phyloP scores from a whole-genome alignment of 2,113 vertebrate species.

The Pavo muticus region DNA sequence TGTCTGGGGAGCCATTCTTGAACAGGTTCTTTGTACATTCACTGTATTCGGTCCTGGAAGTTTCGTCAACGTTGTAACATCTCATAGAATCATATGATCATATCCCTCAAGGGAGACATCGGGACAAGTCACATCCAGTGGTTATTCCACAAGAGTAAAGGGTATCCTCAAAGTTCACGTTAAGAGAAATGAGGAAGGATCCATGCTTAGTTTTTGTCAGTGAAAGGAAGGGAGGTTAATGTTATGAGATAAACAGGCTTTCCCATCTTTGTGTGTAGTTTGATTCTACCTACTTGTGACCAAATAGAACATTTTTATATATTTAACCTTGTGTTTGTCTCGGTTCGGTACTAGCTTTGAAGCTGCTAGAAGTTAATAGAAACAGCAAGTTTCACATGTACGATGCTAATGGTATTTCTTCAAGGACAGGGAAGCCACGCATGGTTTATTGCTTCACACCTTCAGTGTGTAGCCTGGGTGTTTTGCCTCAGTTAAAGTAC shows the following conservation, averaged over 20 bases:
- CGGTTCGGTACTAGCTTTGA: background rate
- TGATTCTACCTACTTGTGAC: background rate
- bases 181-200: background rate
- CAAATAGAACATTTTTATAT: background rate
- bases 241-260: background rate
- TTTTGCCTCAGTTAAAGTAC: background rate
- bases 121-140: background rate
- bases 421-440: background rate
- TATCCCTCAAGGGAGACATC: background rate
- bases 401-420: background rate
- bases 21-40: background rate
- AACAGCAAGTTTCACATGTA: background rate
- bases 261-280: background rate
- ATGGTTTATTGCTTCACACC: background rate
- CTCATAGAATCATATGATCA: background rate
- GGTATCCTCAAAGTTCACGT: background rate
- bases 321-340: background rate
- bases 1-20: background rate
- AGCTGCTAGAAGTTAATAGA: background rate
- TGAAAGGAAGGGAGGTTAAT: background rate
- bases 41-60: background rate
- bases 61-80: background rate
- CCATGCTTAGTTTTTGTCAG: background rate
- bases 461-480: background rate
- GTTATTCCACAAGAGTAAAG: background rate